Evolutionary conservation across 2,888 invertebrate genomes (phyloP), one percentile per base, ranked within the genome.

Genomic region (Agonopterix heracliana): DNA sequence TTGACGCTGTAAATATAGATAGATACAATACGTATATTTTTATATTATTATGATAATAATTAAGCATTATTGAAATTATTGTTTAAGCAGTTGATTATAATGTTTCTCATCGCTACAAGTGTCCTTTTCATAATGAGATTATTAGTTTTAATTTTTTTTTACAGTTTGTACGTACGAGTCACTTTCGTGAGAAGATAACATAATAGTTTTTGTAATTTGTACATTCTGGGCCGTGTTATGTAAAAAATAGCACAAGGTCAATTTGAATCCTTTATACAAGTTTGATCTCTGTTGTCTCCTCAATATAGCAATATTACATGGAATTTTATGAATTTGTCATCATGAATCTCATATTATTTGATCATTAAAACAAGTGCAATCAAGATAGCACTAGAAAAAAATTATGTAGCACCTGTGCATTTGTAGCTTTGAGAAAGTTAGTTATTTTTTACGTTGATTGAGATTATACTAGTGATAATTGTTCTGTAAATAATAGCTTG

Each of bases 1-100:
- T 69, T 75, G 68, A 76, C 77, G 71, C 63, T 87, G 86, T 87
- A 85, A 77, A 86, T 85, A 87, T 84, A 81, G 79, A 81, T 73
- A 49, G 36, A 45, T 47, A 26, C 26, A 26, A 26, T 26, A 68
- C 71, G 47, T 83, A 85, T 84, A 84, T 85, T 87, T 86, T 86
- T 86, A 80, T 86, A 85, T 77, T 78, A 81, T 81, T 76, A 48
- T 48, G 26, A 69, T 72, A 74, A 74, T 71, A 68, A 66, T 73
- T 79, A 78, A 76, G 73, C 73, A 79, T 72, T 74, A 71, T 71
- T 71, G 66, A 12, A 65, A 71, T 72, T 62, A 66, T 75, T 70
- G 66, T 71, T 69, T 70, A 73, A 71, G 58, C 54, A 54, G 55
- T 71, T 66, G 54, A 60, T 67, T 45, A 13, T 44, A 60, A 68